Evolutionary conservation across 2,113 vertebrate species (phyloP).

Genomic region (Saiga tatarica): DNA sequence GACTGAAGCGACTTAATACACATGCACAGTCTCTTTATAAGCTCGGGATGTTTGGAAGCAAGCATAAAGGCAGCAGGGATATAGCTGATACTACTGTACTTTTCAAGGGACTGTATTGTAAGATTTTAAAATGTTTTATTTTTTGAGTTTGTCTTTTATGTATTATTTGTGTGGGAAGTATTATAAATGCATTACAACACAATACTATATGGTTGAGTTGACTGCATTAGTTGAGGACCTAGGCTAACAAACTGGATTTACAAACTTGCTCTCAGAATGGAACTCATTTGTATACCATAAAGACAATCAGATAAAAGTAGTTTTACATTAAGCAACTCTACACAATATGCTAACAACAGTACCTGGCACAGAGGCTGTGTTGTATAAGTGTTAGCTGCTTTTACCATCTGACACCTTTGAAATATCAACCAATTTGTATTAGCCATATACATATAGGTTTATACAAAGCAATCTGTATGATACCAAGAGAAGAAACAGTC

Average conservation of each 20-base stretch:
- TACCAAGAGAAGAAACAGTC: not conserved
- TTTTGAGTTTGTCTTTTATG: not conserved
- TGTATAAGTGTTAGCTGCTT: not conserved
- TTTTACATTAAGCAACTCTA: slow-evolving; percentile 22
- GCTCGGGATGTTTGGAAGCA: not conserved
- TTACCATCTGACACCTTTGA: not conserved
- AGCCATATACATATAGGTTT: not conserved
- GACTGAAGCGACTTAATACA: not conserved
- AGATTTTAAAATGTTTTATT: not conserved
- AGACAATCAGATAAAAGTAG: slow-evolving; percentile 25
- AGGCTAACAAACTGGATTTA: not conserved
- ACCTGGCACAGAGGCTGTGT: not conserved
- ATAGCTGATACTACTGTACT: not conserved
- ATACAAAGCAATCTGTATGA: not conserved
- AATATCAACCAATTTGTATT: slow-evolving; percentile 13
- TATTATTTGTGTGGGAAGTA: not conserved
- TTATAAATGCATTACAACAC: not conserved
- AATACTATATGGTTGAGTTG: not conserved
- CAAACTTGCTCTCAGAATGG: not conserved
- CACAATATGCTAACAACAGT: not conserved
- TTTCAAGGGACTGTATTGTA: not conserved
- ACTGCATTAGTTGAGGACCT: not conserved
- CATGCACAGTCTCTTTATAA: not conserved
- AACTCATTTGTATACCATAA: not conserved
- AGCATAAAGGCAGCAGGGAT: not conserved